Evolutionary conservation across 2,888 invertebrate genomes (phyloP).

Genomic region (Pollenia amentaria): DNA sequence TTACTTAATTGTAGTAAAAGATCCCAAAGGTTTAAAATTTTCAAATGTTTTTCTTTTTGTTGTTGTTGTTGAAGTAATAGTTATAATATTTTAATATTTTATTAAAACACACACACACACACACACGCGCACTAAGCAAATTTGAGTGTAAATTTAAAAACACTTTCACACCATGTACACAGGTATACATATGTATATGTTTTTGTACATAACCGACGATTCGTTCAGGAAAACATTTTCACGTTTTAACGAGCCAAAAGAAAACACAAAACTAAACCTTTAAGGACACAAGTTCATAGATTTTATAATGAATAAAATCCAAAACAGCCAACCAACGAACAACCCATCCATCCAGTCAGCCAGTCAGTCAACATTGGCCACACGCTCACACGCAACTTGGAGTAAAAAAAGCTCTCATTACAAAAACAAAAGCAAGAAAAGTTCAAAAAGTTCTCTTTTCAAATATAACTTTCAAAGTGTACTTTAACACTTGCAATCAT

Average conservation of each 20-base stretch:
- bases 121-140: slow-evolving; percentile 14
- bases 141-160: background rate
- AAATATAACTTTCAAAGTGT: slow-evolving; percentile 36
- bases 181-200: background rate
- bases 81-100: slow-evolving; percentile 26
- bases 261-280: slow-evolving; percentile 69
- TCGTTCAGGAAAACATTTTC: slow-evolving; percentile 42
- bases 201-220: slow-evolving; percentile 35
- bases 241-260: slow-evolving; percentile 64
- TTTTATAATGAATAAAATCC: slow-evolving; percentile 67
- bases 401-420: slow-evolving; percentile 55
- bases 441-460: slow-evolving; percentile 53
- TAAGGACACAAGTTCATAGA: slow-evolving; percentile 69
- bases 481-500: slow-evolving; percentile 2
- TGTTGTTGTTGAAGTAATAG: slow-evolving; percentile 16
- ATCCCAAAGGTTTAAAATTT: background rate
- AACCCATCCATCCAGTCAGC: background rate
- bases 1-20: slow-evolving; percentile 25
- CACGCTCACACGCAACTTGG: slow-evolving; percentile 9
- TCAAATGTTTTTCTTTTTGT: background rate
- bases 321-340: slow-evolving; percentile 4
- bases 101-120: slow-evolving; percentile 4
- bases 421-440: slow-evolving; percentile 25
- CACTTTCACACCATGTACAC: slow-evolving; percentile 1
- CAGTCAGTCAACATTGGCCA: slow-evolving; percentile 1